These are phyloP conservation scores for Anaspis maculata DNA, from an alignment of 2,888 invertebrate genomes.

Conservation along the genomic window DNA sequence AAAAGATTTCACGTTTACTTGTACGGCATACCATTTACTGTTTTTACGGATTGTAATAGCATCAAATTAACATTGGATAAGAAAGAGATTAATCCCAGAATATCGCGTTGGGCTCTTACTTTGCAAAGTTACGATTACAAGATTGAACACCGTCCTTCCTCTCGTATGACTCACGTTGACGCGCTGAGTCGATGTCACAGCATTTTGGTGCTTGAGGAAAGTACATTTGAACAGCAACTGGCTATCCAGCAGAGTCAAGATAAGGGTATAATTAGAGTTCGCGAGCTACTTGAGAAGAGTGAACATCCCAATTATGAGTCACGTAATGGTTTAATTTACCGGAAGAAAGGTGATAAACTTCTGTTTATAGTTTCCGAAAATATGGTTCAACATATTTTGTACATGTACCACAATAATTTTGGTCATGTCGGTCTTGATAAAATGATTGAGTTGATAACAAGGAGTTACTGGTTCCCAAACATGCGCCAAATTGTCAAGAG, in stretches of 20 bases:
- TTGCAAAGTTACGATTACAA: background rate
- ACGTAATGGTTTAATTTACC: background rate
- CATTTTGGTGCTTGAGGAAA: background rate
- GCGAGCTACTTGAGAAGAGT: background rate
- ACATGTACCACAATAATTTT: background rate
- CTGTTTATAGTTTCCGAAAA: background rate
- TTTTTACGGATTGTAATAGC: background rate
- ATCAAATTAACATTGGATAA: background rate
- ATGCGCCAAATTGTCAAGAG: background rate
- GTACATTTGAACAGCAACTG: background rate
- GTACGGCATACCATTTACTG: background rate
- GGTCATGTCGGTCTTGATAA: background rate
- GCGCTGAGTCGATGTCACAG: background rate
- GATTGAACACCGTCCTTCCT: background rate
- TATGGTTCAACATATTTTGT: background rate
- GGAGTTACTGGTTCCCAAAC: background rate
- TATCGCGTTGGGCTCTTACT: background rate
- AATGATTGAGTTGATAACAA: background rate
- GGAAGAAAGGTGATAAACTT: background rate
- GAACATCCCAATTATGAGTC: background rate
- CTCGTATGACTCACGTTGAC: background rate
- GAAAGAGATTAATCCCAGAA: background rate
- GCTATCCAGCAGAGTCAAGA: background rate
- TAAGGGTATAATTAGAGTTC: background rate
- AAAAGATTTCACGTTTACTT: background rate